Conservation (phyloP, 2,888 invertebrate genomes). For the Rhimphoctona megacephalus region DNA sequence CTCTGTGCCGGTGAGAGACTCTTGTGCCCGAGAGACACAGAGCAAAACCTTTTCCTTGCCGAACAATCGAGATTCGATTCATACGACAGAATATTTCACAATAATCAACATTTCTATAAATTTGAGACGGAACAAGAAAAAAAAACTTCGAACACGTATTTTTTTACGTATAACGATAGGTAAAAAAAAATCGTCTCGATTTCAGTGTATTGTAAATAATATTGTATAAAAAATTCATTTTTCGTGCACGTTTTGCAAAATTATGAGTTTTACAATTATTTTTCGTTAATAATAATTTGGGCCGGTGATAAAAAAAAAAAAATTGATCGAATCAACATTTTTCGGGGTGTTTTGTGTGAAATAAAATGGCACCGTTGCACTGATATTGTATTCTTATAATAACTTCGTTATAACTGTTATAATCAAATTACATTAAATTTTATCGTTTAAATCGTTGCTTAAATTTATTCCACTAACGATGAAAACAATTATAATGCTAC, state of each 20-base stretch:
- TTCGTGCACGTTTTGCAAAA: too few relatives aligned
- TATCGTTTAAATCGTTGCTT: not conserved
- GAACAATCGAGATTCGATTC: constrained; percentile 34
- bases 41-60: constrained; percentile 37
- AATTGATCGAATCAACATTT: not conserved
- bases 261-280: too few relatives aligned
- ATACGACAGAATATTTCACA: constrained; percentile 21
- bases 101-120: constrained; percentile 10
- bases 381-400: not conserved
- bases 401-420: not conserved
- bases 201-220: not conserved
- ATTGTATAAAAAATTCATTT: not conserved
- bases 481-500: not conserved
- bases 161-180: constrained; percentile 3
- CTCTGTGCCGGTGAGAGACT: constrained; percentile 64
- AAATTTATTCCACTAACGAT: not conserved
- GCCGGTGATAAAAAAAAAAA: not conserved
- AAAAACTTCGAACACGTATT: not conserved
- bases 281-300: not conserved
- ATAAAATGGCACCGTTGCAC: not conserved
- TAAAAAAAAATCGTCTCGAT: not conserved
- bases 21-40: constrained; percentile 45
- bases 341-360: not conserved
- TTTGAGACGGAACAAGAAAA: not conserved
- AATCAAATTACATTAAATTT: not conserved